These are phyloP conservation scores for Lindbergichthys nudifrons DNA, from an alignment of 2,797 vertebrate species.

Conservation along the genomic window DNA sequence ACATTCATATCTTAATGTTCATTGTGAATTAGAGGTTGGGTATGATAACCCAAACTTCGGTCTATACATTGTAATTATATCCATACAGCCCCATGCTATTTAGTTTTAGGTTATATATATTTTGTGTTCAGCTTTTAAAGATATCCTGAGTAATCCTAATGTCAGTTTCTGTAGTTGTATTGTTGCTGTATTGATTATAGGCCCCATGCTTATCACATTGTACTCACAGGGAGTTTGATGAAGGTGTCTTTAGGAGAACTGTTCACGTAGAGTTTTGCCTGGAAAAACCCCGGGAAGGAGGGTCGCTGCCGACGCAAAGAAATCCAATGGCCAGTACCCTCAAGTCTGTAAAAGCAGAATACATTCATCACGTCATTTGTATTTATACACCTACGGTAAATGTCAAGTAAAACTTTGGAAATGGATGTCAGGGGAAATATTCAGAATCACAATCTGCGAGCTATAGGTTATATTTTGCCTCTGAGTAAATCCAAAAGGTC, in stretches of 20 bases:
- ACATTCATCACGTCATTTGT: conserved; percentile 9
- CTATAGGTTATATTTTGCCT: conserved; percentile 32
- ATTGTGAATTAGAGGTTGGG: neutral
- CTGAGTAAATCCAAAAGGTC: conserved; percentile 47
- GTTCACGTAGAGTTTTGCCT: conserved; percentile 81
- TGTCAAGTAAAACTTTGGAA: conserved; percentile 36
- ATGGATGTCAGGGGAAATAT: conserved; percentile 21
- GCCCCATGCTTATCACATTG: neutral
- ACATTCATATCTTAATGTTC: neutral
- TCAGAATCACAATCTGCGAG: conserved; percentile 21
- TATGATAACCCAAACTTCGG: neutral
- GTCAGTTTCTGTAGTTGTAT: neutral
- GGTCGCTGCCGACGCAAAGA: conserved; percentile 78
- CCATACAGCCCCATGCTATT: neutral
- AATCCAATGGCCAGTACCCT: conserved; percentile 76
- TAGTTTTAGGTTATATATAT: neutral
- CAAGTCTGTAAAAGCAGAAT: conserved; percentile 76
- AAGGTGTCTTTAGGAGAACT: conserved; percentile 88
- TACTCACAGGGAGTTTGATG: conserved; percentile 89
- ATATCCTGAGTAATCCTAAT: neutral
- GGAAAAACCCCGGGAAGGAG: conserved; percentile 87
- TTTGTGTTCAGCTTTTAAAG: neutral
- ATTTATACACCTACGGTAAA: conserved; percentile 40
- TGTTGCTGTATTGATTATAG: neutral
- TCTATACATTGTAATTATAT: neutral